These are phyloP conservation scores for Coccyzus lansbergi DNA, from an alignment of 2,797 vertebrate species.

Conservation along the genomic window DNA sequence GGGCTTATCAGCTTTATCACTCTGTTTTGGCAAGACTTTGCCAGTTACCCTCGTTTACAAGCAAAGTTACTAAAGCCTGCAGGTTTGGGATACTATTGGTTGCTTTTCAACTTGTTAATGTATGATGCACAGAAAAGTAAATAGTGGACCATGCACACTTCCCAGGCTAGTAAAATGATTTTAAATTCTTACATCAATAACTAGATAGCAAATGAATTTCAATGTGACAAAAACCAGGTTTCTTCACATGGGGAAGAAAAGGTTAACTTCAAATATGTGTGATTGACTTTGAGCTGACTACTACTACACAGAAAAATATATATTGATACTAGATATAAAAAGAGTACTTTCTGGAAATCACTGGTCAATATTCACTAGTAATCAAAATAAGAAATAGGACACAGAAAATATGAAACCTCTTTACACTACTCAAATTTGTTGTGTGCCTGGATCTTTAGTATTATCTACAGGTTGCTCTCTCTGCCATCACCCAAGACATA, in stretches of 20 bases:
- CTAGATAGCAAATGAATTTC: neutral
- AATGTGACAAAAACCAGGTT: neutral
- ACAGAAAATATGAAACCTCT: neutral
- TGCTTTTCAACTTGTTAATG: neutral
- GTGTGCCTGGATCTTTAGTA: neutral
- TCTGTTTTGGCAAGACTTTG: neutral
- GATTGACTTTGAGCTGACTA: neutral
- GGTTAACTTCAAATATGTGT: neutral
- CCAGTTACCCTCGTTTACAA: neutral
- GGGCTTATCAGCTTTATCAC: neutral
- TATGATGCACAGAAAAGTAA: neutral
- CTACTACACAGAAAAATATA: neutral
- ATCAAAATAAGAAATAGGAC: neutral
- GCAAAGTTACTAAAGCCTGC: neutral
- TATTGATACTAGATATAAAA: neutral
- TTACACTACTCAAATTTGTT: neutral
- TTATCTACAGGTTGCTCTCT: neutral
- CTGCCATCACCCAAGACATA: neutral
- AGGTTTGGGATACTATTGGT: neutral
- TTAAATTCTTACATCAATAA: neutral
- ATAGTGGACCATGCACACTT: neutral
- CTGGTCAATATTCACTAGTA: neutral
- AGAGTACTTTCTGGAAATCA: neutral
- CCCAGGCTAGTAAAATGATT: neutral
- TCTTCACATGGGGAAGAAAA: neutral